Evolutionary conservation across 2,113 vertebrate genomes (phyloP), one percentile per base, ranked within the genome.

Genomic region (Sinocyclocheilus anshuiensis): DNA sequence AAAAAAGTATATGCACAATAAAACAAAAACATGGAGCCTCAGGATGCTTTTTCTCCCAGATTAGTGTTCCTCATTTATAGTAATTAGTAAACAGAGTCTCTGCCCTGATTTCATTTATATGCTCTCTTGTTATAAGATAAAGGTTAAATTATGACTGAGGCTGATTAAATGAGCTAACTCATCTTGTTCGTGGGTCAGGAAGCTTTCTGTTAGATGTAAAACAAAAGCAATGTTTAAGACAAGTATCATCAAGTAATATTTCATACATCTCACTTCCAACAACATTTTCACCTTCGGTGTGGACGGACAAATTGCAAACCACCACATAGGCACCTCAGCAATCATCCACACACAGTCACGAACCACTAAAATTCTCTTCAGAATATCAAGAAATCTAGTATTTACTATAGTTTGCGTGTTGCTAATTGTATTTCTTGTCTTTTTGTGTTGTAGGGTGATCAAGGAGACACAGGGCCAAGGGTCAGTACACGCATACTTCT

Each of bases 401-500:
- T 72, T 77, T 18, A 36, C 36, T 5, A 5, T 22, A 78, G 16
- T 39, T 63, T 2, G 29, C 29, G 50, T 65, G 22, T 65, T 69
- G n/a, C 91, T 92, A 84, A 92, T 87, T 89, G 79, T 69, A 59
- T 50, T 82, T 48, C 42, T 89, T 39, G 89, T 93, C 88, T 85
- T 79, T 90, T 81, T 90, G 88, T 93, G 85, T 89, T 81, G 89
- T 80, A 99, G 97, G 97, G 97, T 89, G 95, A 97, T 91, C 95
- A 96, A 86, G 97, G 97, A 92, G 96, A 98, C 88, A 63, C 94
- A 0, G 97, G 97, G 79, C 97, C 97, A 0, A 92, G 96, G 96
- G 97, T 99, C 92, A 96, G 97, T 92, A 50, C 15, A 6, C 15
- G 2, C 42, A 48, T 26, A 42, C 11, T 74, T 72, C 18, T 42